These are phyloP conservation scores for Dicranocentrus wangi DNA, from an alignment of 2,888 invertebrate species.

Conservation along the genomic window DNA sequence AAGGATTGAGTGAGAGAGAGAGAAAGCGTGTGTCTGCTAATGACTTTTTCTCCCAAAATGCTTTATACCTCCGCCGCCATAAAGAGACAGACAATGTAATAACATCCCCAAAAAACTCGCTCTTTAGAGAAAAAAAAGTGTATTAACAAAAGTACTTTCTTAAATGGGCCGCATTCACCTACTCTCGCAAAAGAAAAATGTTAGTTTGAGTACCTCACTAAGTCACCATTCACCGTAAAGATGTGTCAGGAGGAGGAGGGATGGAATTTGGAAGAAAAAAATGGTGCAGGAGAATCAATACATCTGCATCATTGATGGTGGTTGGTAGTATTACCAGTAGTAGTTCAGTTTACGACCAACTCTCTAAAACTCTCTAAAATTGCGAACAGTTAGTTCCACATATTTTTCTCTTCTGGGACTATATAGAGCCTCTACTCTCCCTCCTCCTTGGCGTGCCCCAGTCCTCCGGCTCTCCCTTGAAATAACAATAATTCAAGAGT, in stretches of 20 bases:
- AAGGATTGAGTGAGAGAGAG: constrained; percentile 4
- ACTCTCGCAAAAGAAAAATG: neutral
- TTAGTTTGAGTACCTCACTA: neutral
- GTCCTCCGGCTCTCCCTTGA: neutral
- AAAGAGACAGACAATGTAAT: no score
- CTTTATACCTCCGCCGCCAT: neutral
- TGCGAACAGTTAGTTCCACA: no score
- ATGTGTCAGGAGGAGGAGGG: constrained; percentile 15
- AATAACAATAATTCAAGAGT: constrained; percentile 60
- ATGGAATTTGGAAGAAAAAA: constrained; percentile 36
- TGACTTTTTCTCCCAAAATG: constrained; percentile 38
- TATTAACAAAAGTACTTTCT: constrained; percentile 35
- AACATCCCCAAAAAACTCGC: no score
- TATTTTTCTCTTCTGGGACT: neutral
- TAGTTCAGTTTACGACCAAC: neutral
- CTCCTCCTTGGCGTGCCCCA: neutral
- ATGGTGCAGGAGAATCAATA: constrained; percentile 61
- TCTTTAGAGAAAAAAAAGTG: no score
- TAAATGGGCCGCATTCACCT: neutral
- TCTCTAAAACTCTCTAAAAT: no score
- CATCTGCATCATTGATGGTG: constrained; percentile 63
- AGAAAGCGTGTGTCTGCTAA: constrained; percentile 47
- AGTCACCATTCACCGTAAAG: neutral
- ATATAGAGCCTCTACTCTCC: neutral
- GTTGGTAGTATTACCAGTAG: neutral